phyloP scores from a whole-genome alignment of 2,113 vertebrate species.

The Ceuthmochares aereus region DNA sequence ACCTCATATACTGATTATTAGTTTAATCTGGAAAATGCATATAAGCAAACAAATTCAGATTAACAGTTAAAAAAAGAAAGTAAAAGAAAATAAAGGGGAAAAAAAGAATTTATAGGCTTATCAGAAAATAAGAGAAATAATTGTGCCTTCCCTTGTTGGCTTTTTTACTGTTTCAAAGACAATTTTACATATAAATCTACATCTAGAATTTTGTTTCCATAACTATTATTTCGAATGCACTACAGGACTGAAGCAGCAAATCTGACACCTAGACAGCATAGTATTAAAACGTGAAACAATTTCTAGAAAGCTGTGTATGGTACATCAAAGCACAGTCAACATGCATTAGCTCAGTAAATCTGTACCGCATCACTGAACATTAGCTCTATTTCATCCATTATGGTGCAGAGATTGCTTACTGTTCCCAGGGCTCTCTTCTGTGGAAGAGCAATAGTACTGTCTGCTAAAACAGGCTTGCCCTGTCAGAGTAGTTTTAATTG shows the following conservation, averaged over 20 bases:
- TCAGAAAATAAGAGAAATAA: background rate
- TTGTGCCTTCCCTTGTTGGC: background rate
- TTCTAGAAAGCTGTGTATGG: conserved; percentile 34
- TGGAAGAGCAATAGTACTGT: conserved; percentile 43
- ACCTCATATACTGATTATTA: background rate
- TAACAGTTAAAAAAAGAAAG: background rate
- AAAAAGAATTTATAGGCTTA: background rate
- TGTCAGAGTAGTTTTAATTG: conserved; percentile 70
- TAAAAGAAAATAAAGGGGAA: background rate
- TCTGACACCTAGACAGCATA: background rate
- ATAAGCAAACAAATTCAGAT: background rate
- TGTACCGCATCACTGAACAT: conserved; percentile 58
- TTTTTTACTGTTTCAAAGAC: background rate
- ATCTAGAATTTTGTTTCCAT: background rate
- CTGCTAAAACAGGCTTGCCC: conserved; percentile 57
- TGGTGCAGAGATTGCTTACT: conserved; percentile 30
- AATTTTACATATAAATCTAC: background rate
- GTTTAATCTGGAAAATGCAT: background rate
- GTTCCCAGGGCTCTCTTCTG: conserved; percentile 60
- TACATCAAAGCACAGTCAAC: conserved; percentile 38
- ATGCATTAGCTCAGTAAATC: conserved; percentile 43
- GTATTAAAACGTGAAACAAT: conserved; percentile 17
- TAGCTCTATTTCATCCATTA: conserved; percentile 61
- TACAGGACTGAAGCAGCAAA: background rate
- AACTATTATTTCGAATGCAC: background rate